Evolutionary conservation across 1,140 invertebrate genomes (phyloP), one percentile per base, ranked within the genome.

Genomic region (Gerris buenoi): DNA sequence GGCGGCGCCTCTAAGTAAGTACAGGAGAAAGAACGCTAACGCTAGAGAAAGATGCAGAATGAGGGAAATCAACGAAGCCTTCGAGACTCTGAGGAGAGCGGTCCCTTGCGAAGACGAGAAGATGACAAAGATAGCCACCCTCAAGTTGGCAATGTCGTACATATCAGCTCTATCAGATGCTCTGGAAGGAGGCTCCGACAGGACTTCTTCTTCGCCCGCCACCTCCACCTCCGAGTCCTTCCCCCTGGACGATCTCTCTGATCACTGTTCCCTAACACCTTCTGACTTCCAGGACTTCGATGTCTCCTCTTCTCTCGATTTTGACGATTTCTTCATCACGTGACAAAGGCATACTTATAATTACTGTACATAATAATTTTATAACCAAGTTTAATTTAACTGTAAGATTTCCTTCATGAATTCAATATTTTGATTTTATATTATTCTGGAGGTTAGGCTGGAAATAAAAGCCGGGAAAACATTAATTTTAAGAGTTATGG

Each of bases 21-120:
- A 95, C 77, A 78, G 91, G 25, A 81, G 92, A 69, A 90, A 90
- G 79, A 92, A 90, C 1, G 92, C 92, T 0, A 95, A 95, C 79
- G 90, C 90, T 0, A 77, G 92, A 2, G 92, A 95, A 77, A 76
- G 92, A 27, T 86, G 83, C 65, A 79, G 92, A 63, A 94, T 95
- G 91, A 80, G 86, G 64, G 90, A 94, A 75, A 93, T 95, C 69
- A 94, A 94, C 77, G 81, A 84, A 61, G 91, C 90, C 0, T 95
- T 93, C 77, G 90, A 93, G 76, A 81, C 83, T 1, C 79, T 95
- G 0, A 81, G 89, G 25, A 81, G 82, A 56, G 88, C 85, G 5
- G 87, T 95, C 0, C 91, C 92, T 1, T 27, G 25, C 1, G 18
- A 59, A 1, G 66, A 65, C 13, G 86, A 90, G 74, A 93, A 92